Evolutionary conservation across 2,888 invertebrate species (phyloP).

Genomic region (Ormyrus nitidulus): DNA sequence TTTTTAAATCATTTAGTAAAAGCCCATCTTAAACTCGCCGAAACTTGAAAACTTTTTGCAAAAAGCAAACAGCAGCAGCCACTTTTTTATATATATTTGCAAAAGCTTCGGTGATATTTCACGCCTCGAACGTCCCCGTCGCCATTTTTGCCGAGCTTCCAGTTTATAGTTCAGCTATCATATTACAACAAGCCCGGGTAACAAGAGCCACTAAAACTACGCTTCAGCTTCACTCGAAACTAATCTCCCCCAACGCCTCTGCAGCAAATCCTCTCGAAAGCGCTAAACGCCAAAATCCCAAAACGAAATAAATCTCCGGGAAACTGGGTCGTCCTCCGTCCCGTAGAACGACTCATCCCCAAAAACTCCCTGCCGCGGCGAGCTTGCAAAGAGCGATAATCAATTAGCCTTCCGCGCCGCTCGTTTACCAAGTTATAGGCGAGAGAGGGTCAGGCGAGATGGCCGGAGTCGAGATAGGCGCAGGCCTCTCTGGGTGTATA

Average conservation of each 20-base stretch:
- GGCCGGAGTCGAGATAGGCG: slow-evolving; percentile 1
- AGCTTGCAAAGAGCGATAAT: neutral
- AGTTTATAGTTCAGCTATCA: too few species aligned
- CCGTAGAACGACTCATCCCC: neutral
- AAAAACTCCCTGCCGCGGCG: too few species aligned
- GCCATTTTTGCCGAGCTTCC: neutral
- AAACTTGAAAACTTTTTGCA: too few species aligned
- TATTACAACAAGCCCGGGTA: too few species aligned
- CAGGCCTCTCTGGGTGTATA: too few species aligned
- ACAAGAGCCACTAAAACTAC: too few species aligned
- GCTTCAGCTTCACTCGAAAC: too few species aligned
- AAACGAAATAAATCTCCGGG: too few species aligned
- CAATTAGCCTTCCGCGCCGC: neutral
- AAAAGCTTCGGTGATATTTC: slow-evolving; percentile 6
- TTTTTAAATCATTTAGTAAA: neutral
- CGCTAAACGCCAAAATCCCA: neutral
- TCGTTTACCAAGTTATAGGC: too few species aligned
- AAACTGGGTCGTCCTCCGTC: neutral
- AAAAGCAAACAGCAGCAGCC: neutral
- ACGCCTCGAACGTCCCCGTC: neutral
- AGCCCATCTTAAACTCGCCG: neutral
- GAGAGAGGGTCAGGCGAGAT: neutral
- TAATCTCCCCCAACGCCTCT: too few species aligned
- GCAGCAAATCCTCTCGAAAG: neutral
- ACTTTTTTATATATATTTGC: neutral